Evolutionary conservation across 2,888 invertebrate genomes (phyloP).

Genomic region (Halictus quadricinctus): DNA sequence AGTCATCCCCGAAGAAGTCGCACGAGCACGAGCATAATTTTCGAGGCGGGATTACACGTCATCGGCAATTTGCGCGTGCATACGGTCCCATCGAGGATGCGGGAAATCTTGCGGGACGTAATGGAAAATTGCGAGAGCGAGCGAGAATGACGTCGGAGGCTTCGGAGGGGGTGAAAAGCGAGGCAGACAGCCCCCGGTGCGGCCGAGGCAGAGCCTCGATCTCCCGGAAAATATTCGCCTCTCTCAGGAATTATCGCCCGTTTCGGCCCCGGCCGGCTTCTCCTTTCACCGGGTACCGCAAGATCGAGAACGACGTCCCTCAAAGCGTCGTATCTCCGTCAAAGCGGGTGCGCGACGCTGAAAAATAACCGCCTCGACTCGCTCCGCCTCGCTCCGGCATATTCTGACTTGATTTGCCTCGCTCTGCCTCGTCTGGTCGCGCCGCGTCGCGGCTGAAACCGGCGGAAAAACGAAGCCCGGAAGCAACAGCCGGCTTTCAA

Average conservation of each 20-base stretch:
- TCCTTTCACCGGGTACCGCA: constrained; percentile 28
- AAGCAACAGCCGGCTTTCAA: constrained; percentile 7
- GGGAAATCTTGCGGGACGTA: constrained; percentile 67
- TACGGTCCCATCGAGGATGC: constrained; percentile 57
- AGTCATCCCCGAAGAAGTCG: not conserved
- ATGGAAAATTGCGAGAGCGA: constrained; percentile 63
- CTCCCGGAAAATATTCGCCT: constrained; percentile 55
- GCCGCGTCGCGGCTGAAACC: constrained; percentile 12
- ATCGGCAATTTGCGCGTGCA: constrained; percentile 40
- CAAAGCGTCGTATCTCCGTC: constrained; percentile 8
- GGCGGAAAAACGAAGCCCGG: constrained; percentile 20
- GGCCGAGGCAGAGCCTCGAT: constrained; percentile 32
- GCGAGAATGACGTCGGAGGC: constrained; percentile 30
- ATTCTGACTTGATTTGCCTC: not conserved
- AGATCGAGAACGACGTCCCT: constrained; percentile 10
- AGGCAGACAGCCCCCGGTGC: constrained; percentile 36
- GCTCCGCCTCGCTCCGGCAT: not conserved
- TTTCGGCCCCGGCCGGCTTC: constrained; percentile 29
- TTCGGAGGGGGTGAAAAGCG: not conserved
- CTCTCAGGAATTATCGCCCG: constrained; percentile 43
- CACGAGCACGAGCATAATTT: constrained; percentile 39
- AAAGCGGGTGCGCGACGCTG: not conserved
- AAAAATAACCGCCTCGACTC: constrained; percentile 9
- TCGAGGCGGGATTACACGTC: constrained; percentile 37
- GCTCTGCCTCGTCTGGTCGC: not conserved